Percentiles rank a stretch among this genome's conserved stretches.
Evolutionary conservation across 2,113 vertebrate genomes (phyloP).

Genomic region (Protomyctophum bolini): DNA sequence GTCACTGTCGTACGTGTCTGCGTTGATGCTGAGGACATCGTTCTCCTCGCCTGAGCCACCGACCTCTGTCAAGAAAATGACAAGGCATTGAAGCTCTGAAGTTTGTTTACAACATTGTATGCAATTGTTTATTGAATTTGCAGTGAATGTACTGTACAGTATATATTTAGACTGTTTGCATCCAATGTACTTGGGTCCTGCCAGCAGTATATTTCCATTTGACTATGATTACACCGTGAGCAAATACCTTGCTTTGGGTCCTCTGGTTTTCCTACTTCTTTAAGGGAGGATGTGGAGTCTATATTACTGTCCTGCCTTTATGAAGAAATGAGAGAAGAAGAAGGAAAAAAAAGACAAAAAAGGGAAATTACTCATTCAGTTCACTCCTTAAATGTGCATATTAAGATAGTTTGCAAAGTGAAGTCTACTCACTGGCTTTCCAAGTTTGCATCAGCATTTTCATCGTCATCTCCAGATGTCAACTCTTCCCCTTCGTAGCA

Average conservation of each 20-base stretch:
- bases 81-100: background rate
- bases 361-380: background rate
- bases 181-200: too few species aligned
- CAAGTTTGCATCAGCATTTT: conserved; percentile 13
- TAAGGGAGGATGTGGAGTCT: conserved; percentile 87
- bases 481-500: conserved; percentile 61
- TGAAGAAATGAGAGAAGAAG: background rate
- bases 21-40: conserved; percentile 95
- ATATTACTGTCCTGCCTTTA: conserved; percentile 86
- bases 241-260: conserved; percentile 86
- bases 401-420: background rate
- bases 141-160: too few species aligned
- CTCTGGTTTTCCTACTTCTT: conserved; percentile 80
- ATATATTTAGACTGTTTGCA: too few species aligned
- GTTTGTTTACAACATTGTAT: too few species aligned
- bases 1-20: conserved; percentile 94
- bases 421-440: conserved; percentile 64
- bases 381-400: background rate
- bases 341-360: background rate
- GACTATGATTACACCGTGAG: background rate
- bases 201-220: too few species aligned
- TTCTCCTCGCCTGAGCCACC: conserved; percentile 88
- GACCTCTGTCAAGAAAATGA: conserved; percentile 75
- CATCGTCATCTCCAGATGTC: conserved; percentile 17
- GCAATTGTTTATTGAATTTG: too few species aligned